These are phyloP conservation scores for Trididemnum nubilum DNA, from an alignment of 23 tunicate species.

Conservation along the genomic window DNA sequence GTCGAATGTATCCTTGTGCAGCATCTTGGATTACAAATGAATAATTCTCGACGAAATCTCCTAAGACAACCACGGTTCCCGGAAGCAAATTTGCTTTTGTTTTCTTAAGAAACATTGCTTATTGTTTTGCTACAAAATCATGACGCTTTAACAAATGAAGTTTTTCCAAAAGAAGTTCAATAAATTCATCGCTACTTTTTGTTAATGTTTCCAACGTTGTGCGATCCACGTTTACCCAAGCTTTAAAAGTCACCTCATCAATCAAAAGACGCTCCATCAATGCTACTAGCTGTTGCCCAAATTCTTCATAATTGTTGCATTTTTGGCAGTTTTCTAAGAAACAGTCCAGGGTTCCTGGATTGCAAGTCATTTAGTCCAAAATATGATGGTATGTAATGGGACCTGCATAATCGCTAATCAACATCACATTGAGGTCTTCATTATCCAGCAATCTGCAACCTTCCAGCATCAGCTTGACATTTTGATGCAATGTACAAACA, in stretches of 20 bases:
- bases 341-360: background rate
- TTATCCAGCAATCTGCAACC: background rate
- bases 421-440: background rate
- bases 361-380: background rate
- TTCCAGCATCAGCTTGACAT: background rate
- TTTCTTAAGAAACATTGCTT: constrained; percentile 1
- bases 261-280: background rate
- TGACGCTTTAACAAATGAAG: background rate
- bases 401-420: background rate
- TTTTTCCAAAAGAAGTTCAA: background rate
- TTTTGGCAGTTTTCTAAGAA: background rate
- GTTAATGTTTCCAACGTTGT: background rate
- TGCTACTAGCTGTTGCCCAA: background rate
- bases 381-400: background rate
- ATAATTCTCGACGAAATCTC: background rate
- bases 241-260: constrained; percentile 3
- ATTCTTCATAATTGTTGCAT: background rate
- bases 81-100: background rate
- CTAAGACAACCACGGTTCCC: background rate
- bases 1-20: background rate
- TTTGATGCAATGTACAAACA: constrained; percentile 3
- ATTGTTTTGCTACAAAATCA: background rate
- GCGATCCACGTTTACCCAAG: background rate
- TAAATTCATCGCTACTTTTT: background rate
- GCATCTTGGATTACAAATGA: background rate